A percentile compares a stretch with the other conserved stretches of the same genome.
Conservation (phyloP, 1,140 invertebrate species). For the Trichonephila clavipes region DNA sequence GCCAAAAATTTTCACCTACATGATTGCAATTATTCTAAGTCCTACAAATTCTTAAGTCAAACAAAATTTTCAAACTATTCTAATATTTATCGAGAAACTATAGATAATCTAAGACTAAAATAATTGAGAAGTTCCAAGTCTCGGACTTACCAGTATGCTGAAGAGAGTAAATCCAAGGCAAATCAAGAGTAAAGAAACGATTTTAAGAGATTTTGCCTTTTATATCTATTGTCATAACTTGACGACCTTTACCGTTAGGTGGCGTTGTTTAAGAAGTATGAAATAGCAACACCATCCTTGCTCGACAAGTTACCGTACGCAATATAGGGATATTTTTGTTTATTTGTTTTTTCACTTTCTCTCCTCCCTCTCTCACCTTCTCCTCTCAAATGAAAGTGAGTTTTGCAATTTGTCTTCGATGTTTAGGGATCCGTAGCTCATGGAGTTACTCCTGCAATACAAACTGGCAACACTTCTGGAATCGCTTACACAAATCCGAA, state of each 20-base stretch:
- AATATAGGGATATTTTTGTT: neutral
- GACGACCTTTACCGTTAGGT: slow-evolving; percentile 57
- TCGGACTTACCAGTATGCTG: neutral
- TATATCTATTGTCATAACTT: slow-evolving; percentile 68
- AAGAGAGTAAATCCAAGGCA: slow-evolving; percentile 55
- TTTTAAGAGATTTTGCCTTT: slow-evolving; percentile 63
- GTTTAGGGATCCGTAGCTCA: slow-evolving; percentile 63
- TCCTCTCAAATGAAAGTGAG: neutral
- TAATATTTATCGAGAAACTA: too few species aligned
- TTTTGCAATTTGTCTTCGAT: slow-evolving; percentile 68
- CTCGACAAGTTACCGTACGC: slow-evolving; percentile 23
- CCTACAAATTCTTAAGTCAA: too few species aligned
- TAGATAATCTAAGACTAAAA: too few species aligned
- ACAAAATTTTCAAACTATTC: too few species aligned
- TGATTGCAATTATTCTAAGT: too few species aligned
- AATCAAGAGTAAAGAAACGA: slow-evolving; percentile 47
- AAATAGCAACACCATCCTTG: slow-evolving; percentile 22
- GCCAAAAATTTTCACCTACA: too few species aligned
- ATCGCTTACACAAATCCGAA: neutral
- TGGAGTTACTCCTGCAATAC: neutral
- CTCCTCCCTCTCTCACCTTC: neutral
- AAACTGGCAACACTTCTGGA: neutral
- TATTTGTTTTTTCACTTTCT: neutral
- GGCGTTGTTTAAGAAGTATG: slow-evolving; percentile 2
- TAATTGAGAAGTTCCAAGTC: neutral